phyloP scores from a whole-genome alignment of 2,888 invertebrate genomes.

The Diaperis boleti region DNA sequence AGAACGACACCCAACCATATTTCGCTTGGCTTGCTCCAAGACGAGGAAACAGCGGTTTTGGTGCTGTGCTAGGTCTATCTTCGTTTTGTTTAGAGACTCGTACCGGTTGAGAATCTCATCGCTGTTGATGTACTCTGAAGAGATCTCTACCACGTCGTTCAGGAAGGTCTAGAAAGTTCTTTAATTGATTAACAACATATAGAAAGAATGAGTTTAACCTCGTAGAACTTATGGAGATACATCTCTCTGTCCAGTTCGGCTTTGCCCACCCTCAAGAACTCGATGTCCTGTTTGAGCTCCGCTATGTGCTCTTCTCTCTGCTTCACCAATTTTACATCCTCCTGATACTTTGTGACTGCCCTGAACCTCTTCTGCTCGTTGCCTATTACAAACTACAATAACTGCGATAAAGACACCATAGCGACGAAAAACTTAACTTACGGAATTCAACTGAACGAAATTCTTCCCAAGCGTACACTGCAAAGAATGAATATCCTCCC shows the following conservation, averaged over 20 bases:
- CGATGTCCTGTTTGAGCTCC: neutral
- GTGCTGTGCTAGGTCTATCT: constrained; percentile 10
- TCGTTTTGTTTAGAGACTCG: constrained; percentile 28
- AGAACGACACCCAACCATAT: neutral
- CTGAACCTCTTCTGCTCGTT: constrained; percentile 14
- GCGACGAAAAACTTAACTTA: neutral
- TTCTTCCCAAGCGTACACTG: neutral
- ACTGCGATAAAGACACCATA: neutral
- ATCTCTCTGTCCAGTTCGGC: no score
- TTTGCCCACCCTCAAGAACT: no score
- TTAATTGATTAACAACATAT: no score
- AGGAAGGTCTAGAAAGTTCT: no score
- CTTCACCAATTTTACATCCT: neutral
- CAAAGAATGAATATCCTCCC: neutral
- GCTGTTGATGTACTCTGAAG: no score
- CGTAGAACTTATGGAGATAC: no score
- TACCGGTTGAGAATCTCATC: constrained; percentile 33
- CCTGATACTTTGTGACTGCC: neutral
- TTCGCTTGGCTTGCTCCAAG: constrained; percentile 17
- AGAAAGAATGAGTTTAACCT: no score
- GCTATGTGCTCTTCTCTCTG: neutral
- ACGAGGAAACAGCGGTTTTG: constrained; percentile 5
- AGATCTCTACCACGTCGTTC: no score
- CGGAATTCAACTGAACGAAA: constrained; percentile 3
- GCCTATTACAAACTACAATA: constrained; percentile 23